These are phyloP conservation scores for Chloroceryle amazona DNA, from an alignment of 2,797 vertebrate species.

Conservation along the genomic window DNA sequence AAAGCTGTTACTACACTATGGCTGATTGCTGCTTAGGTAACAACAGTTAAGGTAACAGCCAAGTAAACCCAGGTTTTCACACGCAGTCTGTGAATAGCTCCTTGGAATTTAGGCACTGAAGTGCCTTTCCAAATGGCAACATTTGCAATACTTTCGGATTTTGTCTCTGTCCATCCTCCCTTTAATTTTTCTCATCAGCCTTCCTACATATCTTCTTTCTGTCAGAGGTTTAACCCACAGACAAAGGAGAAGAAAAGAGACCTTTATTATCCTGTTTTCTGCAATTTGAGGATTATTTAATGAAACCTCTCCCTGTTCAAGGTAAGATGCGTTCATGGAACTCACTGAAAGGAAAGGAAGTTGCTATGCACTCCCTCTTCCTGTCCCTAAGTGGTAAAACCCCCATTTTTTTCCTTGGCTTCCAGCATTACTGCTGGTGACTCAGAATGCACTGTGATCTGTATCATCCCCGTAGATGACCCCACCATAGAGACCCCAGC, in stretches of 20 bases:
- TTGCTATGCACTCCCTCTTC: neutral
- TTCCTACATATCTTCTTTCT: neutral
- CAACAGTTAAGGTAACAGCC: neutral
- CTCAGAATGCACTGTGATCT: neutral
- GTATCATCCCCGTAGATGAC: neutral
- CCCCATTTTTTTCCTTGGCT: neutral
- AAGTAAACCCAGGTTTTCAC: neutral
- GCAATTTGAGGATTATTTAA: neutral
- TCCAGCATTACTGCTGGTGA: neutral
- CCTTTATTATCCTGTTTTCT: neutral
- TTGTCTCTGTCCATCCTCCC: neutral
- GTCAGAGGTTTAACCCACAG: neutral
- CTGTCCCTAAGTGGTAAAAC: rapidly evolving
- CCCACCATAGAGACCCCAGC: rapidly evolving
- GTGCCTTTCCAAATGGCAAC: neutral
- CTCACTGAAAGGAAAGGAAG: neutral
- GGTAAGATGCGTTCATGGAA: neutral
- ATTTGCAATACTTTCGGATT: neutral
- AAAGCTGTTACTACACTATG: neutral
- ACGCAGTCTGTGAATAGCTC: neutral
- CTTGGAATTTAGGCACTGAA: neutral
- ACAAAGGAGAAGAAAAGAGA: neutral
- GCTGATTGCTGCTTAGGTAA: neutral
- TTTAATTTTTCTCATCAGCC: neutral
- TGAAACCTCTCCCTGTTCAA: neutral